Evolutionary conservation across 1,140 invertebrate species (phyloP).

Genomic region (Cataglyphis hispanica): DNA sequence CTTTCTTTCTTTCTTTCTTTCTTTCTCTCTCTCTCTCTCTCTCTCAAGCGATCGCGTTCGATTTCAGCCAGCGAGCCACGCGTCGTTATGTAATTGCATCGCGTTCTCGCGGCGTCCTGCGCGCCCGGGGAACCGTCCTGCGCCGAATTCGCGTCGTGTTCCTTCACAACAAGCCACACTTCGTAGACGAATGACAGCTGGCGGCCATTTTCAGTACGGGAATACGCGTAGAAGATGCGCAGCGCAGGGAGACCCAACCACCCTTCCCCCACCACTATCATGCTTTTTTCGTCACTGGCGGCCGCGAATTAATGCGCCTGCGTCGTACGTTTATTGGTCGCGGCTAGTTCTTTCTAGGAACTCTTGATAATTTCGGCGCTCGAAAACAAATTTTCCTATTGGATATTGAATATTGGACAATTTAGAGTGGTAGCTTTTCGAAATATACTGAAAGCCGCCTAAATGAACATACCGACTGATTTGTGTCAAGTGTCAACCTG

Average conservation of each 20-base stretch:
- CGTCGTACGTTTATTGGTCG: conserved; percentile 55
- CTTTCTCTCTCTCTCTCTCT: not conserved
- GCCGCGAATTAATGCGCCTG: conserved; percentile 73
- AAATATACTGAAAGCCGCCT: too few relatives aligned
- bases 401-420: too few relatives aligned
- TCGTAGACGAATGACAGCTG: conserved; percentile 80
- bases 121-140: conserved; percentile 6
- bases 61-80: conserved; percentile 57
- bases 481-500: too few relatives aligned
- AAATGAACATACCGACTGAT: too few relatives aligned
- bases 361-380: too few relatives aligned
- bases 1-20: not conserved
- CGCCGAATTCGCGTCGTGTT: conserved; percentile 58
- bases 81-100: conserved; percentile 77
- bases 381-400: too few relatives aligned
- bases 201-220: conserved; percentile 82
- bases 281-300: not conserved
- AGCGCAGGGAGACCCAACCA: conserved; percentile 75
- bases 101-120: conserved; percentile 19
- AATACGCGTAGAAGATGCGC: conserved; percentile 80
- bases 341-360: too few relatives aligned
- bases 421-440: too few relatives aligned
- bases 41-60: conserved; percentile 34
- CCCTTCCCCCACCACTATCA: not conserved
- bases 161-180: conserved; percentile 76